phyloP scores from a whole-genome alignment of 2,113 vertebrate genomes.

The Labeo rohita region DNA sequence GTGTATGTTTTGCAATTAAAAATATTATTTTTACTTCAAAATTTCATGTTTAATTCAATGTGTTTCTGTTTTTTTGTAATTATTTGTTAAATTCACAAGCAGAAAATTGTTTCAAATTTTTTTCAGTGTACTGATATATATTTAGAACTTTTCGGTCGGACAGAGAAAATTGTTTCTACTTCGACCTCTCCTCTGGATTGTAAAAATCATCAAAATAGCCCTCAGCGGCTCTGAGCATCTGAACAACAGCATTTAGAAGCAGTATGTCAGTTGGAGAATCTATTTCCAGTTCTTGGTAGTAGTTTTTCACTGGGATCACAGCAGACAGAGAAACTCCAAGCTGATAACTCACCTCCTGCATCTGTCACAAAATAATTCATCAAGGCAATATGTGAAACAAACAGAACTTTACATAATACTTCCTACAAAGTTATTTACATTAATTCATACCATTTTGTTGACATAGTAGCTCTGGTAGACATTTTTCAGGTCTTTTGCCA shows the following conservation, averaged over 20 bases:
- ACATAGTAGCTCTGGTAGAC: conserved; percentile 69
- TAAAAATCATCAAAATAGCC: conserved; percentile 66
- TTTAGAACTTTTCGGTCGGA: no score
- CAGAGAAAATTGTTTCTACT: no score
- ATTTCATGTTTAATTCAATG: no score
- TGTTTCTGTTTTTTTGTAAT: no score
- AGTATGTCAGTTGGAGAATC: conserved; percentile 61
- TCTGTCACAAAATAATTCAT: conserved; percentile 49
- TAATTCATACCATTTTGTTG: conserved; percentile 63
- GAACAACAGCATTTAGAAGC: conserved; percentile 63
- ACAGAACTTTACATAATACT: no score
- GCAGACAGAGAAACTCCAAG: conserved; percentile 67
- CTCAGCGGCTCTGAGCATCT: conserved; percentile 66
- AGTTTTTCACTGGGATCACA: conserved; percentile 70
- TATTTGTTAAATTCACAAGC: no score
- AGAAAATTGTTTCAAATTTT: no score
- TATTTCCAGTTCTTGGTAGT: conserved; percentile 65
- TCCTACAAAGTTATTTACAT: no score
- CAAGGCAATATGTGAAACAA: neutral
- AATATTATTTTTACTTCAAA: no score
- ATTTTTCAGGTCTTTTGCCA: conserved; percentile 63
- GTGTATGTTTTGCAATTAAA: no score
- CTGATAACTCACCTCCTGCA: conserved; percentile 58
- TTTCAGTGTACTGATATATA: no score
- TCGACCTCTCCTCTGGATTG: no score